These are phyloP conservation scores for Nomada fabriciana DNA, from an alignment of 2,888 invertebrate species.

Conservation along the genomic window DNA sequence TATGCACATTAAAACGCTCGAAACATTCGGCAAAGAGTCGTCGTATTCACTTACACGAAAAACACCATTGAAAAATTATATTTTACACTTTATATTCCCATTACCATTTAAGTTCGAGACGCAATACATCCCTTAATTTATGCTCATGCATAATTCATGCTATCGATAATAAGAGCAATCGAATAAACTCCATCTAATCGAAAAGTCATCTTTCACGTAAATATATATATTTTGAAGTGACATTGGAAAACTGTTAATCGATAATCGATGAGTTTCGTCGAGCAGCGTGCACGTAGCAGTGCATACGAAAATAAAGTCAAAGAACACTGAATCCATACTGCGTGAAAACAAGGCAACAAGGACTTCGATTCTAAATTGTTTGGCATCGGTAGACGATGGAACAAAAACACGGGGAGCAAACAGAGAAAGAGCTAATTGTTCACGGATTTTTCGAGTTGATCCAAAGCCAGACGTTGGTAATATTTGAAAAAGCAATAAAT, in stretches of 20 bases:
- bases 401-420: constrained; percentile 15
- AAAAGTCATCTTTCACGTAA: constrained; percentile 29
- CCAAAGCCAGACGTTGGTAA: neutral
- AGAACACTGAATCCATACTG: constrained; percentile 13
- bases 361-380: constrained; percentile 13
- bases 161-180: neutral
- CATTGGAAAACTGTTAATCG: constrained; percentile 43
- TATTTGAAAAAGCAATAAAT: constrained; percentile 18
- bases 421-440: constrained; percentile 14
- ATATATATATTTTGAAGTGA: neutral
- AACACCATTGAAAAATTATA: neutral
- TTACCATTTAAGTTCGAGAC: neutral
- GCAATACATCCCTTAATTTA: neutral
- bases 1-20: no score
- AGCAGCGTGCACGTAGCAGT: neutral
- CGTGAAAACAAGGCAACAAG: constrained; percentile 25
- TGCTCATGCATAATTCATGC: neutral
- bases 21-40: no score
- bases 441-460: constrained; percentile 20
- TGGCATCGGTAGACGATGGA: constrained; percentile 16
- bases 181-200: constrained; percentile 16
- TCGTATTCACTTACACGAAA: neutral
- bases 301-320: constrained; percentile 15
- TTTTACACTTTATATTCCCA: neutral
- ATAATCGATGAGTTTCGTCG: constrained; percentile 41